Conservation (phyloP, 2,113 vertebrate species). For the Gallinago undulata region DNA sequence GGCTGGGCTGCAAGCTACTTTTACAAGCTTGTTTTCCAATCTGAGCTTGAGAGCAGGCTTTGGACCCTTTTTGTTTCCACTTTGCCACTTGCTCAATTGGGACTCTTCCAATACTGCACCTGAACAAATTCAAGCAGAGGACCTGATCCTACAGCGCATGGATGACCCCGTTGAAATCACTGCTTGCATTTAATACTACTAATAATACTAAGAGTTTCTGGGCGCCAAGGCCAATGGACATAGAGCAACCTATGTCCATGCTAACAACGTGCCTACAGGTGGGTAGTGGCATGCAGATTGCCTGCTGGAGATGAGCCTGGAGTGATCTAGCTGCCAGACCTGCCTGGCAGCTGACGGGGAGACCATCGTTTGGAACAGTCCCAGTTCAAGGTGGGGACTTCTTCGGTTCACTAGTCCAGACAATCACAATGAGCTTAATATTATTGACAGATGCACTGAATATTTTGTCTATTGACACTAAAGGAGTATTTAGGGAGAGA, state of each 20-base stretch:
- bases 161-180: not conserved
- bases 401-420: not conserved
- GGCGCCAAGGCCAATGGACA: fast-evolving
- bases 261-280: not conserved
- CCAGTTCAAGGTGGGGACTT: not conserved
- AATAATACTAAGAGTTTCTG: not conserved
- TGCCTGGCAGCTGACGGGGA: not conserved
- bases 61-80: not conserved
- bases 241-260: fast-evolving
- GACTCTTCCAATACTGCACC: too few species aligned
- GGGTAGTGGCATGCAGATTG: not conserved
- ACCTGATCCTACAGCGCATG: not conserved
- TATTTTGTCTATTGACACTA: not conserved
- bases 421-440: not conserved
- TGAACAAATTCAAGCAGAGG: fast-evolving
- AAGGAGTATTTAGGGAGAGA: not conserved
- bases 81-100: not conserved
- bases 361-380: not conserved
- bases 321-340: not conserved
- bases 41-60: not conserved
- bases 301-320: not conserved
- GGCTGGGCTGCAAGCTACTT: not conserved
- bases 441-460: not conserved
- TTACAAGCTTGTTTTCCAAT: not conserved
- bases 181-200: not conserved